These are phyloP conservation scores for Ahaetulla prasina DNA, from an alignment of 2,113 vertebrate species.

Conservation along the genomic window DNA sequence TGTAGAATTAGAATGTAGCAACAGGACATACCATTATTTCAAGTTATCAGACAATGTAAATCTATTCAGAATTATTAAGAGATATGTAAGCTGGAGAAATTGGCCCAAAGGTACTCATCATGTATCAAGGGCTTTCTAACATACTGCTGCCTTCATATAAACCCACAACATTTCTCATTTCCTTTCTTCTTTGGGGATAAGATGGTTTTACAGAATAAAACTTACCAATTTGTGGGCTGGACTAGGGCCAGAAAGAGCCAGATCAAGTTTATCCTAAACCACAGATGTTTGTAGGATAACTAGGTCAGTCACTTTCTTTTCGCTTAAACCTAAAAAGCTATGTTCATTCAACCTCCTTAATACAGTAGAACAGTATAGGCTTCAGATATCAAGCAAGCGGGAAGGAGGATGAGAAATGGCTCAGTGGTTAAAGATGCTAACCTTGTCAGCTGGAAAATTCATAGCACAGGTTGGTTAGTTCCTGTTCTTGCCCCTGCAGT, in stretches of 20 bases:
- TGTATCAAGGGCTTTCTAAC: background rate
- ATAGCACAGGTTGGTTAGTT: no score
- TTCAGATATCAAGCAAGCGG: background rate
- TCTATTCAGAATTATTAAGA: background rate
- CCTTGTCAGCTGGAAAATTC: no score
- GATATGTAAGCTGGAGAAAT: background rate
- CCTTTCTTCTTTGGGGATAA: background rate
- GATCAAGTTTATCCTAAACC: background rate
- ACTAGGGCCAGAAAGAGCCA: background rate
- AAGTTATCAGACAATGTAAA: background rate
- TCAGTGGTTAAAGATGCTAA: no score
- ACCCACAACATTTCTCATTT: background rate
- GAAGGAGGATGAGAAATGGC: no score
- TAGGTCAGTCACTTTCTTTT: background rate
- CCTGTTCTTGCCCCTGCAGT: no score
- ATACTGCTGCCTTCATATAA: background rate
- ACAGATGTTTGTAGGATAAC: background rate
- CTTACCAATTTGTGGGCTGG: background rate
- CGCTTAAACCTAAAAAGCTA: background rate
- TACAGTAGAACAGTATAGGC: background rate
- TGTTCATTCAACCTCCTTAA: background rate
- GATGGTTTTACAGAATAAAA: background rate
- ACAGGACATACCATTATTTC: background rate
- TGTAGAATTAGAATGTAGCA: no score
- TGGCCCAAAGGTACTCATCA: background rate